These are phyloP conservation scores for Willowsia nigromaculata DNA, from an alignment of 2,888 invertebrate species.

Conservation along the genomic window DNA sequence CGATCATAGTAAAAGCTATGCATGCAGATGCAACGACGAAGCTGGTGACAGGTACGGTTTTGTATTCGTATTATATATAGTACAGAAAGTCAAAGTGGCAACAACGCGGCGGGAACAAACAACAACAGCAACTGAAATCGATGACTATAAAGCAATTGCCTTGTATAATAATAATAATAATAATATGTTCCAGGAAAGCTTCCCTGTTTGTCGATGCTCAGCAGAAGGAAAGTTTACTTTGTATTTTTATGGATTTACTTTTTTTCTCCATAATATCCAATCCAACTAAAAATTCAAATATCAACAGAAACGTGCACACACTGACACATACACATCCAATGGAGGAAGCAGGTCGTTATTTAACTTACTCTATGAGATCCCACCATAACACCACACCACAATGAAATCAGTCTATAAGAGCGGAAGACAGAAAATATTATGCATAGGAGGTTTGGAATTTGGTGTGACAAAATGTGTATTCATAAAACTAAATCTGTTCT, in stretches of 20 bases:
- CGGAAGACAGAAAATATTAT: not conserved
- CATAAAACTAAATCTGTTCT: not conserved
- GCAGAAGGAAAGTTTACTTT: not conserved
- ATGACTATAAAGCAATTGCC: not conserved
- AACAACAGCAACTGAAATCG: not conserved
- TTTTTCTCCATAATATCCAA: not conserved
- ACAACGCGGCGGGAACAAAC: constrained; percentile 1
- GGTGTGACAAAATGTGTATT: not conserved
- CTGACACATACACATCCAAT: not conserved
- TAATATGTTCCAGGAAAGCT: not conserved
- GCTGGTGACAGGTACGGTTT: not conserved
- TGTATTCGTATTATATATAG: not conserved
- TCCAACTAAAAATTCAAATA: not conserved
- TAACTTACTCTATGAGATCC: not conserved
- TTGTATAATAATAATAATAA: no score
- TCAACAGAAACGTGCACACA: not conserved
- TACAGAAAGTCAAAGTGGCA: not conserved
- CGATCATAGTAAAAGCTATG: not conserved
- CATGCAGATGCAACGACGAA: not conserved
- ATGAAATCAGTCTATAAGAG: not conserved
- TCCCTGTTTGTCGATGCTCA: not conserved
- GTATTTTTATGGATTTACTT: constrained; percentile 2
- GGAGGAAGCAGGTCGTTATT: not conserved
- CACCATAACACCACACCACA: not conserved
- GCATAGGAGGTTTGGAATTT: not conserved